Conservation (phyloP, 2,113 vertebrate genomes). For the Lampris incognitus region DNA sequence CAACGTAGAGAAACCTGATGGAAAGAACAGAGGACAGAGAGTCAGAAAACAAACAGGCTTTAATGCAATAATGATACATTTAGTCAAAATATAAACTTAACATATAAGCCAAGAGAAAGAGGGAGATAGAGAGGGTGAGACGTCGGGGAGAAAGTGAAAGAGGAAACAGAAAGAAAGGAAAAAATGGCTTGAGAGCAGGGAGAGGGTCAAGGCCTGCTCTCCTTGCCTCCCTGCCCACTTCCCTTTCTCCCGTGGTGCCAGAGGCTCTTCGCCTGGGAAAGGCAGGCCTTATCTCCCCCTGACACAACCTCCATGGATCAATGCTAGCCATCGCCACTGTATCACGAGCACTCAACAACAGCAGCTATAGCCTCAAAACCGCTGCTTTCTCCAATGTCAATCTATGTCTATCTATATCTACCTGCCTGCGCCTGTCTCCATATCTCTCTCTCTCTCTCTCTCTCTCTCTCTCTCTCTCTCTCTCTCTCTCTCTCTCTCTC, state of each 20-base stretch:
- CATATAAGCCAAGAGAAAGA: no score
- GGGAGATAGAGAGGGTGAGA: conserved; percentile 28
- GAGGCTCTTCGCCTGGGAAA: conserved; percentile 79
- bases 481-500: conserved; percentile 61
- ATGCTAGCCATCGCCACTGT: conserved; percentile 80
- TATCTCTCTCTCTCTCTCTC: conserved; percentile 56
- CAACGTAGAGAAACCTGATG: conserved; percentile 95
- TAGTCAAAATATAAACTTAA: no score
- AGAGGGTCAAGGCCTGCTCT: conserved; percentile 43
- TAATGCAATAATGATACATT: no score
- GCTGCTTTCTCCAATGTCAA: conserved; percentile 64
- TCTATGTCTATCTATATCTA: conserved; percentile 63
- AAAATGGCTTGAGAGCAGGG: conserved; percentile 13
- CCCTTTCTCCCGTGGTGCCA: conserved; percentile 64
- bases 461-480: conserved; percentile 61
- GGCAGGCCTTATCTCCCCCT: conserved; percentile 83
- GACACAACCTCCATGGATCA: conserved; percentile 84
- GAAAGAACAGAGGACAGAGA: neutral
- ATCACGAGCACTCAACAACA: conserved; percentile 64
- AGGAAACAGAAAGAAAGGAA: neutral
- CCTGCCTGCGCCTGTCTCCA: conserved; percentile 1
- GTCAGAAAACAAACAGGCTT: no score
- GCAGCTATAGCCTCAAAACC: conserved; percentile 63
- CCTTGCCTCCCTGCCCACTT: conserved; percentile 13
- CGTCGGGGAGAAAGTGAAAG: neutral